Base-by-base conservation (phyloP, 2,888 invertebrate genomes). In the Vannuccia rotundouncinata region DNA sequence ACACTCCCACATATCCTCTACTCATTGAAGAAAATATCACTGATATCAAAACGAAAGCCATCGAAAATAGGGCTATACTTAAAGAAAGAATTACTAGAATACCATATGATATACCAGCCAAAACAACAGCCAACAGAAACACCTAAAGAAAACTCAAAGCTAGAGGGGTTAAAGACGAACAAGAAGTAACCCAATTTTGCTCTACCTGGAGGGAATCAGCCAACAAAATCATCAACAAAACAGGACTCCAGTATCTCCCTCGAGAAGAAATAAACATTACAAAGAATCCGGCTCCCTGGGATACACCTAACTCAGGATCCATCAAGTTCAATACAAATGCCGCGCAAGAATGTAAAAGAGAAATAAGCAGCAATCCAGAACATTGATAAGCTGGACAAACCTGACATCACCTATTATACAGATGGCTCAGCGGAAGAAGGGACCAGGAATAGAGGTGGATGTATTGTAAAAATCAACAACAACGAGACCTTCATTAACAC, bases 81-180 rank as follows among this genome's bases (percentile, higher is more conserved):
- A n/a, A n/a, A n/a, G n/a, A 66, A 66, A 66, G 66, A 66, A 66
- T 66, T n/a, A 66, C 13, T 22, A 5, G 66, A 66, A 66, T 66
- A 45, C 45, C 45, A 5, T 45, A 45, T 17, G 45, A 45, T 10
- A 17, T 45, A 5, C 45, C 45, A 45, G 45, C 45, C 17, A 45
- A 45, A 45, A 17, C 17, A 10, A 45, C 45, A 10, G 45, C 45
- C 45, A 45, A 45, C 45, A 45, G 17, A 45, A 45, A 10, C 17
- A 17, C 17, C 17, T 10, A 45, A 45, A 45, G 45, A 45, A 45
- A 45, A 45, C 45, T 45, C 10, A 45, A 45, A 45, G 45, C 45
- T 10, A 45, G 45, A 45, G 45, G 45, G 17, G 17, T 10, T 17
- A 45, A 17, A 10, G 17, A 45, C 45, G 45, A 45, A 10, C 45